Conservation (phyloP, 2,888 invertebrate genomes). For the Rhagophthalmus giganteus region DNA sequence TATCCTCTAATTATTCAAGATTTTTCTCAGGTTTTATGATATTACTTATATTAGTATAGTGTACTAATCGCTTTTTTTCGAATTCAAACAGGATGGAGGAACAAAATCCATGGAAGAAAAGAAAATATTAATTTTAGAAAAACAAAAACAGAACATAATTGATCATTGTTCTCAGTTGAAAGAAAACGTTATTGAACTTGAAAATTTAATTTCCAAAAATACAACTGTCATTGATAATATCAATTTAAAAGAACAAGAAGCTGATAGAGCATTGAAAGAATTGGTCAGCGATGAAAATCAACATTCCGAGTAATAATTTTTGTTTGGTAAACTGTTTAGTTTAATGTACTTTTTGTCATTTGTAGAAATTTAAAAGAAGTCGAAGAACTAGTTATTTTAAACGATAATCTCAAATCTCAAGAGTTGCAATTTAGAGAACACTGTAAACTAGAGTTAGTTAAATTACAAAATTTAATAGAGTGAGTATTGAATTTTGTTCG, state of each 20-base stretch:
- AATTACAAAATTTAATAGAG: conserved; percentile 57
- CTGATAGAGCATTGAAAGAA: conserved; percentile 55
- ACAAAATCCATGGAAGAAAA: conserved; percentile 46
- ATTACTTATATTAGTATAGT: neutral
- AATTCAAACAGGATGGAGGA: conserved; percentile 45
- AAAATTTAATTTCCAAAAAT: conserved; percentile 49
- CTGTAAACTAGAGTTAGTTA: conserved; percentile 67
- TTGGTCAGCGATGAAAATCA: conserved; percentile 55
- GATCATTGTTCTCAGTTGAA: conserved; percentile 56
- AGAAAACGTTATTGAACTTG: conserved; percentile 54
- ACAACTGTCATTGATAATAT: conserved; percentile 40
- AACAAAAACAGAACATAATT: conserved; percentile 45
- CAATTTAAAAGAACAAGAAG: conserved; percentile 46
- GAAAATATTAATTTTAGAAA: conserved; percentile 42
- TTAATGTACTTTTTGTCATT: too few species aligned
- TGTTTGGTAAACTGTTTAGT: neutral
- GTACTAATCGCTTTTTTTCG: conserved; percentile 4
- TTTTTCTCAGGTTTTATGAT: too few species aligned
- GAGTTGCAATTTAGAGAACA: conserved; percentile 74
- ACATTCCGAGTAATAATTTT: conserved; percentile 59
- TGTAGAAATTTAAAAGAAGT: conserved; percentile 55
- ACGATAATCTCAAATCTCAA: conserved; percentile 72
- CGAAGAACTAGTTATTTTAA: conserved; percentile 65
- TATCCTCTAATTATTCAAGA: too few species aligned
- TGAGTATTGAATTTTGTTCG: conserved; percentile 34